Evolutionary conservation across 2,888 invertebrate species (phyloP).

Genomic region (Acheta domesticus): DNA sequence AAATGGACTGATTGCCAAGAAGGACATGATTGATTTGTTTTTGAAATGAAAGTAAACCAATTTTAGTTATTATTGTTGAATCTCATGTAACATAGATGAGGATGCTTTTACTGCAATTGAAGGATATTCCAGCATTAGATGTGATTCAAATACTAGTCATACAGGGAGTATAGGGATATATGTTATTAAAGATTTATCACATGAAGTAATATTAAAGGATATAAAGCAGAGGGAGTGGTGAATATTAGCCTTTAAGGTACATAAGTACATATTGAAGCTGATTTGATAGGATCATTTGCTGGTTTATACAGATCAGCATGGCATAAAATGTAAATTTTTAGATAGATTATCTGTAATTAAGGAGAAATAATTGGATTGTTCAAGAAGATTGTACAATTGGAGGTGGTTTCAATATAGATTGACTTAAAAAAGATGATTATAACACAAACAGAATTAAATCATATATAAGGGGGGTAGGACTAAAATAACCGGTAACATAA

Average conservation of each 20-base stretch:
- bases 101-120: not conserved
- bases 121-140: not conserved
- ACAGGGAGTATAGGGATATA: not conserved
- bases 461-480: not conserved
- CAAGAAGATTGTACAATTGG: not conserved
- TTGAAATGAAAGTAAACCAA: not conserved
- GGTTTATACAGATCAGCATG: not conserved
- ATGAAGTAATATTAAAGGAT: not conserved
- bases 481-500: not conserved
- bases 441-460: slow-evolving; percentile 18
- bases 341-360: not conserved
- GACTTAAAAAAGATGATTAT: not conserved
- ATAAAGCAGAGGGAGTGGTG: not conserved
- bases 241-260: not conserved
- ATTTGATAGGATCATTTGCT: slow-evolving; percentile 21
- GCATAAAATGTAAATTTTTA: not conserved
- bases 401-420: not conserved
- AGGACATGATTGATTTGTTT: not conserved
- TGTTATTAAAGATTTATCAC: not conserved
- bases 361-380: not conserved
- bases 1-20: not conserved
- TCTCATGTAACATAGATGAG: not conserved
- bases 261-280: not conserved
- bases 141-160: not conserved
- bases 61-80: not conserved